phyloP scores from a whole-genome alignment of 1,140 invertebrate species.

The Pissodes strobi region DNA sequence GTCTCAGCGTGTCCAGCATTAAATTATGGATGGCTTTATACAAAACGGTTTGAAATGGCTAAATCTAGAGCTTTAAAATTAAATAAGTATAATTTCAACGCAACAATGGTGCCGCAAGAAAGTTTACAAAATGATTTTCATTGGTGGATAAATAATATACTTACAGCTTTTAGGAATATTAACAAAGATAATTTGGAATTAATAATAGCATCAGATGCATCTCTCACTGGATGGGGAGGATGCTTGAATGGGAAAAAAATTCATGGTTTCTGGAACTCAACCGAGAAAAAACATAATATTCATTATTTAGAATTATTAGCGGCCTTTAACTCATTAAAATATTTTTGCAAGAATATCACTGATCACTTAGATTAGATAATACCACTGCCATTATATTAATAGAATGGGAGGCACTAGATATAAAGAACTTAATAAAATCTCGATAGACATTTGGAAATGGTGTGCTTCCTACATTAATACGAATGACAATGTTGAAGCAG shows the following conservation, averaged over 20 bases:
- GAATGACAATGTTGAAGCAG: constrained; percentile 41
- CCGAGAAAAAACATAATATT: constrained; percentile 3
- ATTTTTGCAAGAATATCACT: not conserved
- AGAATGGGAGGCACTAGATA: constrained; percentile 16
- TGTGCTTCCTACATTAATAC: constrained; percentile 29
- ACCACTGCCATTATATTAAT: constrained; percentile 17
- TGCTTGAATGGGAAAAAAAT: not conserved
- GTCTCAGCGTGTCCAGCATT: too few species aligned
- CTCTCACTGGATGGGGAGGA: constrained; percentile 9
- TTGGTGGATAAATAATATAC: constrained; percentile 6
- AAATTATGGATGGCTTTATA: too few species aligned
- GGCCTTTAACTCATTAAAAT: constrained; percentile 11
- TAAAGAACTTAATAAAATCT: not conserved
- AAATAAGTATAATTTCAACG: too few species aligned
- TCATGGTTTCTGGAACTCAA: constrained; percentile 1
- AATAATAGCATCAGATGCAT: constrained; percentile 15
- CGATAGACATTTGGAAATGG: constrained; percentile 11
- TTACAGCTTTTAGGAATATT: not conserved
- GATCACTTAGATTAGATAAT: constrained; percentile 13
- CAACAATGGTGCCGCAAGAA: too few species aligned
- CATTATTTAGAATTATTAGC: constrained; percentile 19
- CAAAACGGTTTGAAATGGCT: too few species aligned
- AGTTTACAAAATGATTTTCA: too few species aligned
- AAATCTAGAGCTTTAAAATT: too few species aligned
- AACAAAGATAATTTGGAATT: not conserved